phyloP scores from a whole-genome alignment of 1,140 invertebrate genomes.

The Drosophila quadrilineata region DNA sequence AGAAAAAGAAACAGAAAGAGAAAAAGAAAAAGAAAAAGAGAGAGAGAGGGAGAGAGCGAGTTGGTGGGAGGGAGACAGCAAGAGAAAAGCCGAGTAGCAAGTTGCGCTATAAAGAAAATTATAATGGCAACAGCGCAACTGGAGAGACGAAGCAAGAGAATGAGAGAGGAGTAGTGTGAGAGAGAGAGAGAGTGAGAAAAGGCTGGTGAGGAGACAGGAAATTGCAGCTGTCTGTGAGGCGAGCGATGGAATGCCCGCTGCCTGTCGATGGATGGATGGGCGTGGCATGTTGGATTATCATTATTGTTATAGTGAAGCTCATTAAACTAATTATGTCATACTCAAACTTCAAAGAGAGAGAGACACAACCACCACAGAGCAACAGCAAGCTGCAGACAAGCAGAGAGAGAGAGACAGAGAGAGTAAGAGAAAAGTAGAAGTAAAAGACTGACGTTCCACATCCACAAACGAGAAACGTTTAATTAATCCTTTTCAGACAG shows the following conservation, averaged over 20 bases:
- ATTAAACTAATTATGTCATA: slow-evolving; percentile 75
- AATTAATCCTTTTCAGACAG: slow-evolving; percentile 71
- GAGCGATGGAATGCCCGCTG: not conserved
- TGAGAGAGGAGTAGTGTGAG: too few relatives aligned
- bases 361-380: too few relatives aligned
- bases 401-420: not conserved
- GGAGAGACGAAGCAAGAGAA: too few relatives aligned
- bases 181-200: not conserved
- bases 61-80: too few relatives aligned
- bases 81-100: too few relatives aligned
- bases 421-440: not conserved
- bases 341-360: slow-evolving; percentile 63
- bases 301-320: slow-evolving; percentile 68
- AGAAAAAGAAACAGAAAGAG: slow-evolving; percentile 4
- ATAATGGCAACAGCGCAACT: too few relatives aligned
- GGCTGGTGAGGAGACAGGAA: not conserved
- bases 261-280: not conserved
- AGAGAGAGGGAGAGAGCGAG: too few relatives aligned
- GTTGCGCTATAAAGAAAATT: slow-evolving; percentile 11
- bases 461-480: slow-evolving; percentile 61
- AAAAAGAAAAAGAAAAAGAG: too few relatives aligned
- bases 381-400: too few relatives aligned
- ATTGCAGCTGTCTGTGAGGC: not conserved
- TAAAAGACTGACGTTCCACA: not conserved
- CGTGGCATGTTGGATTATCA: slow-evolving; percentile 25